Percentiles rank a stretch among this genome's conserved stretches.
These are phyloP conservation scores for Anguilla anguilla DNA, from an alignment of 2,797 vertebrate genomes.

Conservation along the genomic window DNA sequence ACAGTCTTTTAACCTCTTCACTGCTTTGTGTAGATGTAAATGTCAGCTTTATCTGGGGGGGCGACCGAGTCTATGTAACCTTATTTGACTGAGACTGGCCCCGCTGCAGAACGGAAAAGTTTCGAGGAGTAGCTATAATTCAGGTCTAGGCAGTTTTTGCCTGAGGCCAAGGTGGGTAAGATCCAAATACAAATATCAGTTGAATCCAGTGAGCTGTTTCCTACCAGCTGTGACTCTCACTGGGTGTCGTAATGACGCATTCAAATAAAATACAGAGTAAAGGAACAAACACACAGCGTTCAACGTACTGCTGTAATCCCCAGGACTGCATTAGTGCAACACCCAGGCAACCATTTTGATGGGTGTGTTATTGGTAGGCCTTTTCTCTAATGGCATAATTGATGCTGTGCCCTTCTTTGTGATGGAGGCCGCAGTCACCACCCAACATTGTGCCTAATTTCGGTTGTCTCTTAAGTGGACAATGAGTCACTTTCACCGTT, in stretches of 20 bases:
- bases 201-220: background rate
- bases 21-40: background rate
- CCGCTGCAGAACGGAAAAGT: background rate
- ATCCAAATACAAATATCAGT: background rate
- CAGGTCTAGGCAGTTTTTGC: background rate
- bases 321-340: background rate
- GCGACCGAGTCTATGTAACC: background rate
- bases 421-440: background rate
- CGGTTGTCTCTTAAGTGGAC: background rate
- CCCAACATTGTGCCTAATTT: background rate
- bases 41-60: background rate
- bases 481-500: constrained; percentile 1
- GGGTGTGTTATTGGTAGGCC: background rate
- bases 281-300: background rate
- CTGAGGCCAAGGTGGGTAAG: background rate
- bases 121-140: background rate
- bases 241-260: background rate
- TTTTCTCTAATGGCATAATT: background rate
- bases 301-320: background rate
- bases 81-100: background rate
- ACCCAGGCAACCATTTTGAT: background rate
- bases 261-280: background rate
- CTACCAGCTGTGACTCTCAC: background rate
- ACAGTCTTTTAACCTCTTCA: background rate
- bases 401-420: background rate